Evolutionary conservation across 2,888 invertebrate genomes (phyloP), one percentile per base, ranked within the genome.

Genomic region (Nineta flava): DNA sequence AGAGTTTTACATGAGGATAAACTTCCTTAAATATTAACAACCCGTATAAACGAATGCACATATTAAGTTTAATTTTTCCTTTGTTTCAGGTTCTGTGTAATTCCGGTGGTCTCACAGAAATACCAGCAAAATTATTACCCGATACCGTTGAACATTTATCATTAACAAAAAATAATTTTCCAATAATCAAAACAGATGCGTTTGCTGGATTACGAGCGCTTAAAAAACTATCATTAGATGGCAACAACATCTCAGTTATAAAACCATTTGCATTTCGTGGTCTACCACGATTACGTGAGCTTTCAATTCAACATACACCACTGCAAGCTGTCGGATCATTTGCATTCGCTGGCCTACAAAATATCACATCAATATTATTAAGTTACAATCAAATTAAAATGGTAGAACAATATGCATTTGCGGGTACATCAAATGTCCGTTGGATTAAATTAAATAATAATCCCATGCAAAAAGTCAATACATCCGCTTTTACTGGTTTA

Each of bases 201-300:
- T 90, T 90, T 65, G 76, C 79, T 32, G 84, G 86, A n/a, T 71
- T 91, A 52, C 75, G 81, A n/a, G 75, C 81, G 53, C 71, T 93
- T 53, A 79, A 83, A 55, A 87, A 88, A 59, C 77, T 95, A 46
- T 83, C 81, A 12, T 74, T 94, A 58, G 88, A 91, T 65, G 83
- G 84, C 56, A 94, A 94, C 71, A 85, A 88, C 65, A 84, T 94
- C 56, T 78, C 83, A 47, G 74, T 77, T 53, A 84, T 93, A 57
- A 79, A 86, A 58, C 84, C 85, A 47, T 87, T 88, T 65, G 87
- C 91, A 48, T 92, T 94, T 66, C 79, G 86, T 26, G 88, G 88
- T 9, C 67, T 93, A 49, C 80, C 81, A 4, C 76, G 83, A 12
- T 75, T 95, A 7, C 76, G 76, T 60, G 87, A 81, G 61, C 76